These are phyloP conservation scores for Myotis yumanensis DNA, from an alignment of 2,113 vertebrate genomes.

Conservation along the genomic window DNA sequence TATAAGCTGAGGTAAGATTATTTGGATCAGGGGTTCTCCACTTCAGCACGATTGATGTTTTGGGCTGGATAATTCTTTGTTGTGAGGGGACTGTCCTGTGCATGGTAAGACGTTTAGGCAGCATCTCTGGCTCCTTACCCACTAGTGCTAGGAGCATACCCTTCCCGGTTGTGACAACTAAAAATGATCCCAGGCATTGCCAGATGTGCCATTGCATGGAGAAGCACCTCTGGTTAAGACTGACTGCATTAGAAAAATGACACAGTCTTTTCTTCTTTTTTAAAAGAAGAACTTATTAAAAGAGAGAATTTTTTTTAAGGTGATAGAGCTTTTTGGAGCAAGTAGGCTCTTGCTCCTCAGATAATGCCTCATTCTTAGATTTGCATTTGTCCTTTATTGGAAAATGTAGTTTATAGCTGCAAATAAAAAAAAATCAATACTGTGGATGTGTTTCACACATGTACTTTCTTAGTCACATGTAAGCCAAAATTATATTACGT, in stretches of 20 bases:
- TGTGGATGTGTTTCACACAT: not conserved
- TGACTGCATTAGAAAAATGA: not conserved
- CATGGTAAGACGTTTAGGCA: not conserved
- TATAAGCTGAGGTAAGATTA: not conserved
- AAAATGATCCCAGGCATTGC: not conserved
- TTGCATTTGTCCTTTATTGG: constrained; percentile 27
- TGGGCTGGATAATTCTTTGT: not conserved
- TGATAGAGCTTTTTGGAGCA: not conserved
- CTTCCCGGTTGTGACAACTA: not conserved
- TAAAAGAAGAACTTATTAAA: not conserved
- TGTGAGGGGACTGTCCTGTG: not conserved
- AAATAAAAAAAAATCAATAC: constrained; percentile 46
- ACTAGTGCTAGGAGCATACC: not conserved
- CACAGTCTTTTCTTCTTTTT: not conserved
- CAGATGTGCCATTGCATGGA: not conserved
- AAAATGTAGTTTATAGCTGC: not conserved
- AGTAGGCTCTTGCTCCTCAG: not conserved
- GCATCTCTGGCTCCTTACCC: not conserved
- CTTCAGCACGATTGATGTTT: not conserved
- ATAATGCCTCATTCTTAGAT: constrained; percentile 10
- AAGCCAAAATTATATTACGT: not conserved
- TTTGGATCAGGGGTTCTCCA: not conserved
- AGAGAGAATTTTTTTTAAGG: not conserved
- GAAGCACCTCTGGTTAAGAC: not conserved
- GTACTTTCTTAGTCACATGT: not conserved